These are phyloP conservation scores for Calonectris borealis DNA, from an alignment of 2,113 vertebrate genomes.

Conservation along the genomic window DNA sequence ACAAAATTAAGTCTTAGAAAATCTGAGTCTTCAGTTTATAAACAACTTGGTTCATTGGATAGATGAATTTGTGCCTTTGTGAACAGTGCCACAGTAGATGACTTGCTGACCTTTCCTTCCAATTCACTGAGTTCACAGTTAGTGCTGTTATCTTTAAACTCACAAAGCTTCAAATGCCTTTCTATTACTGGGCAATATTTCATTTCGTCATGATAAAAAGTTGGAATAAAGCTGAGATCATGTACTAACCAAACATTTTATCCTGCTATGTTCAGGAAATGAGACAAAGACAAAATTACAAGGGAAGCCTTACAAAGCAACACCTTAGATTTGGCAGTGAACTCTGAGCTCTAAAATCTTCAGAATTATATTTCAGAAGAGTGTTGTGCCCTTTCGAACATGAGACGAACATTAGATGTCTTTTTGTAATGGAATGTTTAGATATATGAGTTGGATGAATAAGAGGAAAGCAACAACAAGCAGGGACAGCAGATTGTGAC, in stretches of 20 bases:
- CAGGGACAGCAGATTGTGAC: slow-evolving; percentile 67
- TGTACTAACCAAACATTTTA: slow-evolving; percentile 47
- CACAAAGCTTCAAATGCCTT: slow-evolving; percentile 51
- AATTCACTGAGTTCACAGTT: slow-evolving; percentile 7
- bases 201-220: slow-evolving; percentile 58
- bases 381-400: slow-evolving; percentile 57
- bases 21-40: slow-evolving; percentile 1
- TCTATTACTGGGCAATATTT: slow-evolving; percentile 54
- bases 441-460: slow-evolving; percentile 69
- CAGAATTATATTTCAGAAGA: slow-evolving; percentile 47
- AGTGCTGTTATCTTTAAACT: slow-evolving; percentile 55
- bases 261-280: neutral
- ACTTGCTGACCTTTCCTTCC: slow-evolving; percentile 51
- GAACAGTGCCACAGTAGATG: neutral
- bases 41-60: neutral
- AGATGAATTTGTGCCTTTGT: neutral
- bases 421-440: slow-evolving; percentile 71
- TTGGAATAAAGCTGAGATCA: slow-evolving; percentile 44
- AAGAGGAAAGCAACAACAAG: slow-evolving; percentile 59
- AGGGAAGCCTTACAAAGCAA: slow-evolving; percentile 24
- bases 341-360: slow-evolving; percentile 43
- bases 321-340: slow-evolving; percentile 37
- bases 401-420: slow-evolving; percentile 60
- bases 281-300: slow-evolving; percentile 41
- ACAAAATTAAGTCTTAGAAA: slow-evolving; percentile 9